Base-by-base conservation (phyloP, 2,888 invertebrate species). In the Phengaris arion region DNA sequence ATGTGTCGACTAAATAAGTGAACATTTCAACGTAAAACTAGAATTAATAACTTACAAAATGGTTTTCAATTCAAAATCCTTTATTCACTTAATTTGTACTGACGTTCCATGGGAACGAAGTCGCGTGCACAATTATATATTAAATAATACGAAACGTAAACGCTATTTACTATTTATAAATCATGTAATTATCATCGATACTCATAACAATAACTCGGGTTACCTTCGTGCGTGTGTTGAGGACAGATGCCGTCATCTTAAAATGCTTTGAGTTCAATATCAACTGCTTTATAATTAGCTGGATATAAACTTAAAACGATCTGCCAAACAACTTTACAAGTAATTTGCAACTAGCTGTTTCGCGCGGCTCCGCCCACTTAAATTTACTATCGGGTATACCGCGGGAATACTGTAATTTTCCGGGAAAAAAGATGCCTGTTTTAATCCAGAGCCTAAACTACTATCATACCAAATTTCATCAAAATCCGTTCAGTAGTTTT, bases 241-340 rank as follows among this genome's bases (percentile, higher is more conserved):
- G 70, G 70, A 48, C 51, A 46, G 48, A 69, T 69, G 69, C 48
- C 69, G 69, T 69, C 69, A 70, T 48, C 10, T 70, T 48, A 48
- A 68, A 70, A 70, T 48, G 70, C 70, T 70, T 70, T 51, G 48
- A 70, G 70, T 70, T 70, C 70, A 70, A 70, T 70, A 70, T 15
- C 70, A 70, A 70, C 70, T 13, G 51, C 10, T 70, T 70, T 70
- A 48, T 51, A 70, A 70, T 70, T 51, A 70, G 5, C 51, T 15
- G 13, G 48, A 15, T 51, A 51, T 35, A 70, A 10, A 51, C 48
- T 48, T 15, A 13, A 68, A 7, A 68, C 12, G 68, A 70, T 70
- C 69, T 46, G n/a, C n/a, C 55, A 55, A 6, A 55, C 59, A 15
- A 59, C 59, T 15, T 59, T 15, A 15, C n/a, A 59, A 6, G 55